phyloP scores from a whole-genome alignment of 2,113 vertebrate species.

The Candoia aspera region DNA sequence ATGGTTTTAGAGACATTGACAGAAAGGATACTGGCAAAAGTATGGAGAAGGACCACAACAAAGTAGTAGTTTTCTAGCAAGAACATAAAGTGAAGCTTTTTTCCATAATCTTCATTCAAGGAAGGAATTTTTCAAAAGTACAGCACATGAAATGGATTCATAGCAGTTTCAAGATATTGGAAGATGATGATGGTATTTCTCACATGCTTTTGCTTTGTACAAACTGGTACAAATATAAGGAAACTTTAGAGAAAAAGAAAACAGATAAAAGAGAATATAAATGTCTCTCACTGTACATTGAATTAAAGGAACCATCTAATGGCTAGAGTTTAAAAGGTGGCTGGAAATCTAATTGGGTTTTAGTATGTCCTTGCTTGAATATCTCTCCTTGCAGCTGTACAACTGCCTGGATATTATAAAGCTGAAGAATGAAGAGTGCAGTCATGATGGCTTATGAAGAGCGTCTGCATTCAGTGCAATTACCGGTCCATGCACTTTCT shows the following conservation, averaged over 20 bases:
- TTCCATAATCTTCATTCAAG: conserved; percentile 43
- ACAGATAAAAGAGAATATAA: conserved; percentile 17
- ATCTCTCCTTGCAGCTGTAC: conserved; percentile 31
- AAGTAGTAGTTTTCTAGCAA: conserved; percentile 42
- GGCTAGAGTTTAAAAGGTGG: conserved; percentile 3
- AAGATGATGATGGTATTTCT: conserved; percentile 31
- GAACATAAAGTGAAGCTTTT: conserved; percentile 31
- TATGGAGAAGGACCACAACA: conserved; percentile 36
- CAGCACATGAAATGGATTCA: conserved; percentile 41
- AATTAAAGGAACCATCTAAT: conserved; percentile 13
- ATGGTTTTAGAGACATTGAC: conserved; percentile 5
- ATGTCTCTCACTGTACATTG: conserved; percentile 51
- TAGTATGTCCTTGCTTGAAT: conserved; percentile 20
- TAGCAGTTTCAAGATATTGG: conserved; percentile 41
- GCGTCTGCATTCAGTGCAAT: conserved; percentile 41
- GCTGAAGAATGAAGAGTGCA: conserved; percentile 45
- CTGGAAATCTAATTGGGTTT: conserved; percentile 37
- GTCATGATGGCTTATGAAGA: conserved; percentile 46
- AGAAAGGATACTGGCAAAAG: conserved; percentile 33
- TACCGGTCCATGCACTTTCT: conserved; percentile 34
- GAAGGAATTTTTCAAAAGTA: conserved; percentile 31
- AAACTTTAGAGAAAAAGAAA: not conserved
- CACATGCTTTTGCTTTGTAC: conserved; percentile 4
- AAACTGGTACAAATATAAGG: conserved; percentile 42
- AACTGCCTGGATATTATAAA: conserved; percentile 10